Base-by-base conservation (phyloP, 2,113 vertebrate genomes). In the Archilochus colubris region DNA sequence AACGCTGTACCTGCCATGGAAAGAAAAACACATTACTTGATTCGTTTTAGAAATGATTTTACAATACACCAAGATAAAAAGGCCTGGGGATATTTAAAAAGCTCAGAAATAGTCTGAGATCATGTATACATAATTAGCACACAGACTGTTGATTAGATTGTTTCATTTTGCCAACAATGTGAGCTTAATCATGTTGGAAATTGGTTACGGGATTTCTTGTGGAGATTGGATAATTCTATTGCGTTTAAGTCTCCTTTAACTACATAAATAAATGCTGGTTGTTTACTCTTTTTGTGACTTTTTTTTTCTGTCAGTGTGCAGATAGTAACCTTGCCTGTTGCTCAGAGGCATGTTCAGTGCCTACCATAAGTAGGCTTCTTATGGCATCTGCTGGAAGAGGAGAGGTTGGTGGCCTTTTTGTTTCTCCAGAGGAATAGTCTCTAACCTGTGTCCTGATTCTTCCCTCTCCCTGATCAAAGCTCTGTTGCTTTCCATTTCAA, bases 111-210 rank as follows among this genome's bases (percentile, higher is more conserved):
- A 94, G 93, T 97, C 82, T 4, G 18, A 93, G 88, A 95, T 91
- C 96, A 95, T 94, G 91, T 96, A 96, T 84, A 93, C 50, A 61
- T 97, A 97, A 97, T 97, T 97, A 97, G 91, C 97, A 95, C 95
- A 96, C 76, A 80, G 94, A 43, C 88, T 88, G 95, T 86, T 97
- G 95, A 97, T 97, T 97, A 97, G 91, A 97, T 95, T 96, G 91
- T 94, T 96, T 94, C 92, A 95, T 97, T 97, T 96, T 94, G 86
- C 66, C 66, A 96, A 92, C 94, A 89, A 86, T 91, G 81, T 0
- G 3, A 92, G 79, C 96, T 96, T 96, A 96, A 96, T 97, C 94
- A 95, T 36, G 58, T 95, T 89, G 78, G 93, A 97, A 96, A 95
- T 91, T 96, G 91, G 93, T 91, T 93, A 61, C 79, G 5, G 92